Evolutionary conservation across 92 coral and sea anemone genomes (phyloP).

Genomic region (Palythoa caribaeorum): DNA sequence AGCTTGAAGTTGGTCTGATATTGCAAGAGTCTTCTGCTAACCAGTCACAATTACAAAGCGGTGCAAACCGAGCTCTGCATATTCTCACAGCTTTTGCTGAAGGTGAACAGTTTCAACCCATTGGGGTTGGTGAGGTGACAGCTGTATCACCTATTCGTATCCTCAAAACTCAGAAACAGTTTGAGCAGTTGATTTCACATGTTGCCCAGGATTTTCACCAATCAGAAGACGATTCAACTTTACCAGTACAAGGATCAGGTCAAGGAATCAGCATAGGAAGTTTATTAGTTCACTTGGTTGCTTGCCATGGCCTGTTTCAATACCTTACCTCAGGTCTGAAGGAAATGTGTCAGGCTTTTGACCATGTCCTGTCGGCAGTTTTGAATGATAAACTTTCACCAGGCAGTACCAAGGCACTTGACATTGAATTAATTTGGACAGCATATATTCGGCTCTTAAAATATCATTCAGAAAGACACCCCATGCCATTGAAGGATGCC

Average conservation of each 20-base stretch:
- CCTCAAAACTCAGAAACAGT: slow-evolving; percentile 67
- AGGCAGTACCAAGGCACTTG: slow-evolving; percentile 52
- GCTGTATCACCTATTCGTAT: slow-evolving; percentile 66
- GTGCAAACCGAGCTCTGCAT: slow-evolving; percentile 60
- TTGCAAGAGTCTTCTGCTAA: slow-evolving; percentile 4
- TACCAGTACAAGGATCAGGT: slow-evolving; percentile 39
- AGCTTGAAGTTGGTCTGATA: slow-evolving; percentile 38
- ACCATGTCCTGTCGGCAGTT: slow-evolving; percentile 51
- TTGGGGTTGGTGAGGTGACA: not conserved
- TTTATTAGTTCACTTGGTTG: slow-evolving; percentile 70
- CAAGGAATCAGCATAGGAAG: slow-evolving; percentile 51
- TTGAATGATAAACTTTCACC: slow-evolving; percentile 18
- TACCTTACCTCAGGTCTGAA: slow-evolving; percentile 84
- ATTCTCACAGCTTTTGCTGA: slow-evolving; percentile 72
- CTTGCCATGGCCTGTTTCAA: slow-evolving; percentile 83
- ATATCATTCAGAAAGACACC: slow-evolving; percentile 66
- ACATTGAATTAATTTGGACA: slow-evolving; percentile 72
- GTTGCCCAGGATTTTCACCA: slow-evolving; percentile 31
- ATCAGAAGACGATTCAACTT: slow-evolving; percentile 2
- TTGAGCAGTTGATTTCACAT: slow-evolving; percentile 46
- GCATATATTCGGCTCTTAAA: slow-evolving; percentile 71
- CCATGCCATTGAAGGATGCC: slow-evolving; percentile 72
- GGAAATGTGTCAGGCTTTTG: slow-evolving; percentile 68
- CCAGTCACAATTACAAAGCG: slow-evolving; percentile 2
- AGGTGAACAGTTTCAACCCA: slow-evolving; percentile 62